Conservation (phyloP, 2,113 vertebrate species). For the Antennarius striatus region DNA sequence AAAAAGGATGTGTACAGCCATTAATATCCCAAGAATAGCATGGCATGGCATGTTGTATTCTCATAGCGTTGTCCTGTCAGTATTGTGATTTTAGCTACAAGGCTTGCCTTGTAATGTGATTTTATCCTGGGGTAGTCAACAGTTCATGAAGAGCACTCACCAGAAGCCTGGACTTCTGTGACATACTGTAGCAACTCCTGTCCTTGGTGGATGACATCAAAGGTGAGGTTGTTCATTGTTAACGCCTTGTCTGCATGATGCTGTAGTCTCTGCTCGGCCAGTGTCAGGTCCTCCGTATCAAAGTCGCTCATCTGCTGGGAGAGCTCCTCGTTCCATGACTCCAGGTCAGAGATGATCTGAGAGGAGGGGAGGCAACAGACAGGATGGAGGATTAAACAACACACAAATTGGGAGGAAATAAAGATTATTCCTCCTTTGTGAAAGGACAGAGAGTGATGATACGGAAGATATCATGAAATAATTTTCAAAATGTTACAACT, state of each 20-base stretch:
- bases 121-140: background rate
- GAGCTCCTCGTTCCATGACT: slow-evolving; percentile 98
- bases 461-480: background rate
- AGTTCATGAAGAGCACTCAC: slow-evolving; percentile 76
- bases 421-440: too few relatives aligned
- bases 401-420: too few relatives aligned
- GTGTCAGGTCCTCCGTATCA: slow-evolving; percentile 95
- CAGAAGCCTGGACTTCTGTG: slow-evolving; percentile 97
- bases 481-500: background rate
- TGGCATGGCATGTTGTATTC: too few relatives aligned
- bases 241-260: slow-evolving; percentile 98
- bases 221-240: slow-evolving; percentile 99
- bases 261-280: slow-evolving; percentile 96
- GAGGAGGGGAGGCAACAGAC: background rate
- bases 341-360: slow-evolving; percentile 99
- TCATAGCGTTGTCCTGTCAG: too few relatives aligned
- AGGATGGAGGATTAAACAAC: too few relatives aligned
- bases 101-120: too few relatives aligned
- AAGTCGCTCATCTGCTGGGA: slow-evolving; percentile 97
- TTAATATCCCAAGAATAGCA: too few relatives aligned
- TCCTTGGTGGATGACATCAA: slow-evolving; percentile 98
- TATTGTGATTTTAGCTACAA: too few relatives aligned
- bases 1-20: too few relatives aligned
- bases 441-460: background rate
- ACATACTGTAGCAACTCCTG: slow-evolving; percentile 97